Conservation (phyloP, 2,797 vertebrate species). For the Gila robusta region DNA sequence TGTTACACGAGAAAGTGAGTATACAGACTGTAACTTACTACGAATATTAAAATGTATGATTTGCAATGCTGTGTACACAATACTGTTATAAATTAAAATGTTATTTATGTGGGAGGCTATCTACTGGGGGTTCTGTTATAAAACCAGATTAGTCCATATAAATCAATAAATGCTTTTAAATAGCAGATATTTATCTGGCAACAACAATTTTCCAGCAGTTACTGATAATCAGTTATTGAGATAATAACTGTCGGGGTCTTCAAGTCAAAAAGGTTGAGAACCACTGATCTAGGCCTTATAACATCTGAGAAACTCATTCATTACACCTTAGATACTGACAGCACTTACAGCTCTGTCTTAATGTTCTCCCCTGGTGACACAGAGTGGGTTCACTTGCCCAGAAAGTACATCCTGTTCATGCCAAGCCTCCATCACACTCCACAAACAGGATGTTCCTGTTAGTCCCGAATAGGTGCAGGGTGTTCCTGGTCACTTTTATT, state of each 20-base stretch:
- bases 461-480: slow-evolving; percentile 7
- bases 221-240: background rate
- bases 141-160: background rate
- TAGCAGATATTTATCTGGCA: background rate
- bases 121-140: background rate
- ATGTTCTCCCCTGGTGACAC: slow-evolving; percentile 18
- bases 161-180: background rate
- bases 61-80: background rate
- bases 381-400: slow-evolving; percentile 11
- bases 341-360: slow-evolving; percentile 8
- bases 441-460: slow-evolving; percentile 55
- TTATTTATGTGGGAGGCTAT: background rate
- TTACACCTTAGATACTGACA: slow-evolving; percentile 13
- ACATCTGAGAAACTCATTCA: background rate
- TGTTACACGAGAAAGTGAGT: background rate
- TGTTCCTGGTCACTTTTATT: slow-evolving; percentile 35
- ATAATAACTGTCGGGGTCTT: background rate
- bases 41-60: background rate
- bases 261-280: background rate
- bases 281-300: background rate
- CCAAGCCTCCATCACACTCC: slow-evolving; percentile 14
- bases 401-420: slow-evolving; percentile 40
- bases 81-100: background rate
- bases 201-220: slow-evolving; percentile 7
- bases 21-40: background rate